Evolutionary conservation across 2,113 vertebrate genomes (phyloP), one percentile per base, ranked within the genome.

Genomic region (Eupsittula cactorum): DNA sequence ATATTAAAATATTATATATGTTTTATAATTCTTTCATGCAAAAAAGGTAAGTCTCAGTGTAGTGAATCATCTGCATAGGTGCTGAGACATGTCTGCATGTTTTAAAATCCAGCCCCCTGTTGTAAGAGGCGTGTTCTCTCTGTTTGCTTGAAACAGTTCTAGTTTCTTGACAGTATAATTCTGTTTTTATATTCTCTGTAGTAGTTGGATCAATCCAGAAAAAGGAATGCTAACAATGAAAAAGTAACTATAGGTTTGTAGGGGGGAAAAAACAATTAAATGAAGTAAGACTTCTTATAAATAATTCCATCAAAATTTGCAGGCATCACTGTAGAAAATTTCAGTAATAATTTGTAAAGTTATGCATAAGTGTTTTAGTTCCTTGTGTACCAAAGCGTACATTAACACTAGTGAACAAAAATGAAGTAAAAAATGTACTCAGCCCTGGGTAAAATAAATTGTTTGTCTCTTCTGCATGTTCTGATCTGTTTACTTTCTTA

Each of bases 341-440:
- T 87, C 35, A 37, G 19, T 42, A 62, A 79, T 52, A 55, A 86
- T 57, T n/a, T 65, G 19, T 59, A 33, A 44, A 90, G 7, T 11
- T 63, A 21, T 23, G 18, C 6, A 3, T 47, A 65, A 79, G 13
- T 13, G 4, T 17, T 57, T 73, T 42, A 63, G 29, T 46, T 86
- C 6, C 10, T 85, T n/a, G 11, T 1, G 1, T 86, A 50, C 6
- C 21, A 70, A 73, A 55, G 16, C 0, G 0, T 35, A 4, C 74
- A 12, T 80, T 67, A 71, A 15, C 23, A n/a, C 28, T 49, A 24
- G 25, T 62, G 31, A 88, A 39, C 11, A 88, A 80, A 95, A 93
- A 16, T 13, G 27, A 86, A 77, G 41, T 64, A 53, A 87, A 89
- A 92, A 33, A 88, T 27, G 10, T 76, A 25, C 7, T 19, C 17